Base-by-base conservation (phyloP, 2,888 invertebrate genomes). In the Phania funesta region DNA sequence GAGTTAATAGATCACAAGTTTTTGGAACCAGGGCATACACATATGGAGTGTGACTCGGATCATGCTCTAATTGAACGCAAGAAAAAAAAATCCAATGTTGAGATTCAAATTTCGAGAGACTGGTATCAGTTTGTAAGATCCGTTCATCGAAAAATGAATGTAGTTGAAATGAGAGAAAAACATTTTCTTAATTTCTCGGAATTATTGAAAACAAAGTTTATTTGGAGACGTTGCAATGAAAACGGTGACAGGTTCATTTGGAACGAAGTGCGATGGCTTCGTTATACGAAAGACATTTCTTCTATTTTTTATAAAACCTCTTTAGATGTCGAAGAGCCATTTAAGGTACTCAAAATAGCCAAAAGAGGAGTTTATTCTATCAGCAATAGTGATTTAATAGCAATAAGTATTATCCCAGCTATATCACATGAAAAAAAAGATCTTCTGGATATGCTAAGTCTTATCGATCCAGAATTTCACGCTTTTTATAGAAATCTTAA, bases 1-100 rank as follows among this genome's bases (percentile, higher is more conserved):
- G 65, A 70, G 70, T 80, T 46, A 60, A 80, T 56, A 71, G 80
- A 83, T 62, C 81, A 67, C 70, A 76, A 83, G 78, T 62, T 62
- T 70, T 54, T 80, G 35, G 74, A 64, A 68, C 74, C 74, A 29
- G 74, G 52, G 32, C 79, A 67, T 67, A 76, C 73, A 41, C 75
- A 77, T 68, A 71, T 84, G 73, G 78, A 84, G 44, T 80, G 78
- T 46, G 70, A 83, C 48, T 71, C 48, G 41, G 82, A 80, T 65
- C 80, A 71, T 67, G 74, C 80, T 13, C 70, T 83, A 58, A 75
- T 80, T 67, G 67, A 83, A 60, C 44, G 50, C 22, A 80, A 82
- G 64, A 82, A 68, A 65, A 79, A 80, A 80, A 54, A 70, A 70
- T 48, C 56, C 48, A 71, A 78, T 65, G 41, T 81, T 35, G 56